phyloP scores from a whole-genome alignment of 2,888 invertebrate species.

The Nemapogon koenigi region DNA sequence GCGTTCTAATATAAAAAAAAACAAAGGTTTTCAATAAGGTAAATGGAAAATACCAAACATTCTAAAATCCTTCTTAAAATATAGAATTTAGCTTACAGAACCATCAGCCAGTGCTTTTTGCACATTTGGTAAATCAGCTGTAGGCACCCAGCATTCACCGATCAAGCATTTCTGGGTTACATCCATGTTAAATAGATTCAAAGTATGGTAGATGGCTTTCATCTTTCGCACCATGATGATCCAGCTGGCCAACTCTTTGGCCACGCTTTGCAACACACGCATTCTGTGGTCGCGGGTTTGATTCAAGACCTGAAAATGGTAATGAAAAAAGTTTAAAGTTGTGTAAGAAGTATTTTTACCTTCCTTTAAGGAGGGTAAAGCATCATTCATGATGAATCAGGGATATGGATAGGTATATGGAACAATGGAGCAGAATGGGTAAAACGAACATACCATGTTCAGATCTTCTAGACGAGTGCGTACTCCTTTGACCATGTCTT shows the following conservation, averaged over 20 bases:
- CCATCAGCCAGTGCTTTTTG: slow-evolving; percentile 81
- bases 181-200: slow-evolving; percentile 88
- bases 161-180: slow-evolving; percentile 87
- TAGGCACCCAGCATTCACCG: slow-evolving; percentile 86
- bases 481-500: slow-evolving; percentile 91
- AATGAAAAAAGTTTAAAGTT: too few relatives aligned
- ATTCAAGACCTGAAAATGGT: slow-evolving; percentile 71
- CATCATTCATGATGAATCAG: too few relatives aligned
- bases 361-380: too few relatives aligned
- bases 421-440: background rate
- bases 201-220: slow-evolving; percentile 90
- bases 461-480: slow-evolving; percentile 90
- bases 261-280: slow-evolving; percentile 84
- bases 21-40: too few relatives aligned
- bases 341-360: too few relatives aligned
- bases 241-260: slow-evolving; percentile 90
- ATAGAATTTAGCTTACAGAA: slow-evolving; percentile 75
- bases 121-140: slow-evolving; percentile 74
- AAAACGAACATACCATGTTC: slow-evolving; percentile 69
- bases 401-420: too few relatives aligned
- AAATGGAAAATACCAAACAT: too few relatives aligned
- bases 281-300: slow-evolving; percentile 94
- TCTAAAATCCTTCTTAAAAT: too few relatives aligned
- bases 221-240: slow-evolving; percentile 89
- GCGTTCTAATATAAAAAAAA: too few relatives aligned